phyloP scores from a whole-genome alignment of 2,888 invertebrate species.

The Melanostoma mellinum region DNA sequence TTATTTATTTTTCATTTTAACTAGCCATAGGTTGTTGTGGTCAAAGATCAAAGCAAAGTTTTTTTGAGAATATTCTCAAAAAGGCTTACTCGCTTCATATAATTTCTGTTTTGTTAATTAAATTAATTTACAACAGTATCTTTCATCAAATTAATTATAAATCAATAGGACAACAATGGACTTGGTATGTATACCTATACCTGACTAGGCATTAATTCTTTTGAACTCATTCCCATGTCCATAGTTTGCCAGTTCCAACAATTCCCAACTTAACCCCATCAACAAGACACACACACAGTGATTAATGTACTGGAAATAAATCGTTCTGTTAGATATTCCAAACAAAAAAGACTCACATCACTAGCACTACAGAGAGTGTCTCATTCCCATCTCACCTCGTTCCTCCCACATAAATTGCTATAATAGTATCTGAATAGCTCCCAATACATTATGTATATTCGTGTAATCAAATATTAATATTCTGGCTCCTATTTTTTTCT shows the following conservation, averaged over 20 bases:
- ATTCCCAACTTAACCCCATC: conserved; percentile 1
- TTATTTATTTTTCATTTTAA: no score
- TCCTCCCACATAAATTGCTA: conserved; percentile 15
- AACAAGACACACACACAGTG: not conserved
- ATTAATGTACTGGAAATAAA: conserved; percentile 22
- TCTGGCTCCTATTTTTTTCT: no score
- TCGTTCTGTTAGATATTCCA: conserved; percentile 7
- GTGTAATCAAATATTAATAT: conserved; percentile 19
- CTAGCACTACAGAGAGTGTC: conserved; percentile 7
- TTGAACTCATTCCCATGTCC: not conserved
- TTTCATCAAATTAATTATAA: conserved; percentile 38
- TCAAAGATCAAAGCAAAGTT: no score
- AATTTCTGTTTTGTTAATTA: not conserved
- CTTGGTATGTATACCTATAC: not conserved
- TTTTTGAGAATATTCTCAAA: no score
- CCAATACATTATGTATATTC: conserved; percentile 17
- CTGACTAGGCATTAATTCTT: not conserved
- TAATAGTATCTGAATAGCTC: conserved; percentile 11
- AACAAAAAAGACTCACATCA: no score
- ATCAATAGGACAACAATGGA: conserved; percentile 28
- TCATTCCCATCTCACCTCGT: not conserved
- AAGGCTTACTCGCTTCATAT: no score
- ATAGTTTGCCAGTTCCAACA: not conserved
- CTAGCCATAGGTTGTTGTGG: no score
- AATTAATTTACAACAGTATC: conserved; percentile 26